Conservation (phyloP, 2,888 invertebrate genomes). For the Acrobasis repandana region DNA sequence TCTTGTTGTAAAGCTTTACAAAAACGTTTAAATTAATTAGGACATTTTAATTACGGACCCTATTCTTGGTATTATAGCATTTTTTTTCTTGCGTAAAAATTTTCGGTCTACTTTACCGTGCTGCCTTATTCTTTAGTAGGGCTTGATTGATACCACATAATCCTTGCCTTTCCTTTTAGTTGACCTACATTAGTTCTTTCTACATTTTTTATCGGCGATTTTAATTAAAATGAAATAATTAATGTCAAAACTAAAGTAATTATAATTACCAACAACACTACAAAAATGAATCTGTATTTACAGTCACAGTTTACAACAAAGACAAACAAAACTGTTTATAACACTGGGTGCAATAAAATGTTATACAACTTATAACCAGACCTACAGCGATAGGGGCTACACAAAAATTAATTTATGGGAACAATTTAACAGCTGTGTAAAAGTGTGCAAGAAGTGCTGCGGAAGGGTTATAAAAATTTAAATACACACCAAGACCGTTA, state of each 20-base stretch:
- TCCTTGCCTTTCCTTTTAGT: no score
- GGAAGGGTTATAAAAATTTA: slow-evolving; percentile 20
- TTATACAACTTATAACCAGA: neutral
- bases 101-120: no score
- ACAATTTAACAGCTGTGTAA: slow-evolving; percentile 19
- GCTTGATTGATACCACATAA: no score
- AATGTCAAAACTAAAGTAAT: neutral
- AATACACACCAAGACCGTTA: slow-evolving; percentile 17
- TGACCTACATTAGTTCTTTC: no score
- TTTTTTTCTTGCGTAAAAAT: no score
- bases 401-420: slow-evolving; percentile 23
- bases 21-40: no score
- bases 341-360: slow-evolving; percentile 15
- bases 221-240: neutral
- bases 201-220: no score
- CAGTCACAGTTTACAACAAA: slow-evolving; percentile 4
- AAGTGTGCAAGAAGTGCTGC: slow-evolving; percentile 15
- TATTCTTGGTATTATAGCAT: no score
- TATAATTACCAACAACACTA: neutral
- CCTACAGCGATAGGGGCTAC: slow-evolving; percentile 4
- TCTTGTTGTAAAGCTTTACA: no score
- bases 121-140: no score
- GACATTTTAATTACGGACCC: no score
- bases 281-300: neutral
- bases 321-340: slow-evolving; percentile 1